Base-by-base conservation (phyloP, 2,888 invertebrate genomes). In the Noctua fimbriata region DNA sequence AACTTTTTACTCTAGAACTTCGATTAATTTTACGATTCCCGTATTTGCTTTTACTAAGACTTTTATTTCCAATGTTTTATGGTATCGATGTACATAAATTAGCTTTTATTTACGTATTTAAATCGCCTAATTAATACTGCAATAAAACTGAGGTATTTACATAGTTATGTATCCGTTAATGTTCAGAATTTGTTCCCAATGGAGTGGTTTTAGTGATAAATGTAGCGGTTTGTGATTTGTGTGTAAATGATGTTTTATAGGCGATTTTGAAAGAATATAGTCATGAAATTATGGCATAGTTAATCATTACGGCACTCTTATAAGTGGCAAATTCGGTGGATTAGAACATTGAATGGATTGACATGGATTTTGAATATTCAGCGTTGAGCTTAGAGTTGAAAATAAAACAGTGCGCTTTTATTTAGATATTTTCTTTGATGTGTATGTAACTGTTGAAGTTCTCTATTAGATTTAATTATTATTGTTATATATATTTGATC, bases 41-140 rank as follows among this genome's bases (percentile, higher is more conserved):
- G 72, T 65, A 83, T 74, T 81, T 76, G 88, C 86, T 87, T 78
- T 82, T 75, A 82, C 76, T 79, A 73, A 76, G n/a, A 80, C 44
- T 84, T 79, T 87, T 78, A 87, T 82, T 73, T 79, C 73, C 69
- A 32, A 85, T 85, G 78, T 87, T 87, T 87, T 81, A 83, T 72
- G 63, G 70, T 72, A 60, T 82, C 71, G 58, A 69, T 73, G 69
- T 73, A 77, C 78, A 85, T 85, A 87, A 87, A 87, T 87, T 87
- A 72, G 77, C 70, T 87, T 80, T 87, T 78, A 85, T 87, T 80
- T 82, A 75, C 82, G 78, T 83, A 81, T 87, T 85, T 80, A 80
- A 85, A 87, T 85, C 60, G 66, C n/a, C 88, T 79, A 85, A 88
- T 87, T 87, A 88, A 80, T 87, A 78, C 76, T 55, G 76, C 32